These are phyloP conservation scores for Tetramorium parvispinum DNA, from an alignment of 1,140 invertebrate species.

Conservation along the genomic window DNA sequence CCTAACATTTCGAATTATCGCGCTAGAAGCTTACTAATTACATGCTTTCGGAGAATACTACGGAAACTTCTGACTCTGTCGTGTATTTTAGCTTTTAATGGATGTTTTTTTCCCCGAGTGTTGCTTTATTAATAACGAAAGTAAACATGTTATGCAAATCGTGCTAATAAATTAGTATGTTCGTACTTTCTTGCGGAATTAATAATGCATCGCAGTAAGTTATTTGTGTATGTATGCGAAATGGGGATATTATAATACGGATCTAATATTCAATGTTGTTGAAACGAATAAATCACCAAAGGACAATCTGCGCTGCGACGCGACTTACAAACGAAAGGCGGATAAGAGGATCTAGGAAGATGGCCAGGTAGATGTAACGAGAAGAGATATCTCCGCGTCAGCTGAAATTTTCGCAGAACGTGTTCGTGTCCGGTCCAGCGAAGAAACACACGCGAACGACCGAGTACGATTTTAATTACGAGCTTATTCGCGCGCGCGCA, in stretches of 20 bases:
- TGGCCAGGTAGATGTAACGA: constrained; percentile 36
- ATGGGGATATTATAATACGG: neutral
- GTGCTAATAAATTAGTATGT: neutral
- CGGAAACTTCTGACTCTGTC: constrained; percentile 4
- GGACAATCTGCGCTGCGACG: neutral
- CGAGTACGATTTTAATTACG: constrained; percentile 53
- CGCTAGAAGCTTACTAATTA: constrained; percentile 30
- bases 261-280: neutral
- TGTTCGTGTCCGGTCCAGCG: neutral
- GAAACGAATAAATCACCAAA: neutral
- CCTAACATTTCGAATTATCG: constrained; percentile 46
- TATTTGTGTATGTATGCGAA: neutral
- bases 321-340: constrained; percentile 71
- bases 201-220: neutral
- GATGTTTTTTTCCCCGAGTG: neutral
- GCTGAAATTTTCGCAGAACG: constrained; percentile 48
- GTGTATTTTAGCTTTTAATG: neutral
- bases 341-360: constrained; percentile 37
- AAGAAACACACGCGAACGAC: constrained; percentile 23
- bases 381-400: constrained; percentile 35
- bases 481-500: constrained; percentile 25
- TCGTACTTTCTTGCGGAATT: neutral
- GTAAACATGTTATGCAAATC: neutral
- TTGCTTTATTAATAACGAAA: neutral
- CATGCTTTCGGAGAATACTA: neutral